A percentile compares a stretch with the other conserved stretches of the same genome.
phyloP scores from a whole-genome alignment of 2,797 vertebrate genomes.

The Coilia nasus region DNA sequence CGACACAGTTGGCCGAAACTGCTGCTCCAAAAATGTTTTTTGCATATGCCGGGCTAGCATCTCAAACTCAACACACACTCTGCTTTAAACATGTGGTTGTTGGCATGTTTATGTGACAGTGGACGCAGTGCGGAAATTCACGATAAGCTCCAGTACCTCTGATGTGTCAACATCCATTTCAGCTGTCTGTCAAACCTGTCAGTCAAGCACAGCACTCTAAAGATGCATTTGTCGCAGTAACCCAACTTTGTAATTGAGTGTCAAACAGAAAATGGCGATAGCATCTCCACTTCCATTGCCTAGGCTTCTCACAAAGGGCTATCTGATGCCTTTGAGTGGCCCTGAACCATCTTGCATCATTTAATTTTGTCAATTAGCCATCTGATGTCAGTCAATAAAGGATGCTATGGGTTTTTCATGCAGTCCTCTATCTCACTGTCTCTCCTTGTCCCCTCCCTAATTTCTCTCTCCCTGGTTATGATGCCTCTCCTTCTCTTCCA shows the following conservation, averaged over 20 bases:
- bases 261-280: background rate
- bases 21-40: background rate
- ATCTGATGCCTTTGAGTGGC: constrained; percentile 21
- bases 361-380: constrained; percentile 21
- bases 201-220: background rate
- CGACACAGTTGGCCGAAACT: constrained; percentile 2
- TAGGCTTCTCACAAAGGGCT: background rate
- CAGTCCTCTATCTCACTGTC: background rate
- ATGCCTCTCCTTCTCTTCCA: background rate
- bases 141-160: constrained; percentile 1
- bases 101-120: background rate
- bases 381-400: background rate
- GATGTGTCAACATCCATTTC: constrained; percentile 16
- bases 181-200: background rate
- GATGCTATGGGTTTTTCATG: background rate
- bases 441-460: background rate
- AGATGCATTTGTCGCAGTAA: background rate
- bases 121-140: background rate
- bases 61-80: constrained; percentile 2
- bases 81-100: constrained; percentile 12
- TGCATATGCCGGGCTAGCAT: background rate
- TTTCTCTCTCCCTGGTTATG: constrained; percentile 15
- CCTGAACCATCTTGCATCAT: constrained; percentile 7
- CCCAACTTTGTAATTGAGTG: constrained; percentile 10
- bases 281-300: background rate